These are phyloP conservation scores for Drosophila sp. DNA, from an alignment of 1,140 invertebrate genomes.

Conservation along the genomic window DNA sequence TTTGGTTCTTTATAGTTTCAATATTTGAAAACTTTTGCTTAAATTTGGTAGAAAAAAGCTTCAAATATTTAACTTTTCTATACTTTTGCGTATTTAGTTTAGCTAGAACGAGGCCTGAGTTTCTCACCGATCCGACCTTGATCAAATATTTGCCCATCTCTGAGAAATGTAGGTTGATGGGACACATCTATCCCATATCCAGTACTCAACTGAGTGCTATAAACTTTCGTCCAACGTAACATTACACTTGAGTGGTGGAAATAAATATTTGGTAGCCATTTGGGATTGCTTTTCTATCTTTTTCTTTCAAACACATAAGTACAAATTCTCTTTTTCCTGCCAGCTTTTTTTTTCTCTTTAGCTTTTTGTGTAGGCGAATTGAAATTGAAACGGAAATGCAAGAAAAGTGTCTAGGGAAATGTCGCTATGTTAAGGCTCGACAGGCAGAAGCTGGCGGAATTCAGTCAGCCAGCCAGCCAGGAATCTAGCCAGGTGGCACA, in stretches of 20 bases:
- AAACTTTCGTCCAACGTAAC: conserved; percentile 56
- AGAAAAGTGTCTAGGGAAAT: conserved; percentile 62
- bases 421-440: conserved; percentile 2
- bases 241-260: conserved; percentile 70
- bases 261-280: conserved; percentile 78
- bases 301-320: conserved; percentile 3
- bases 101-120: no score
- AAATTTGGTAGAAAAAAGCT: no score
- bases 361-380: conserved; percentile 41
- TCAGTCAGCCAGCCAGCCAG: neutral
- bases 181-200: conserved; percentile 33
- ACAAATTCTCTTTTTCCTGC: conserved; percentile 3
- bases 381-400: conserved; percentile 62
- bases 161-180: conserved; percentile 3
- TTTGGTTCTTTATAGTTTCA: no score
- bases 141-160: conserved; percentile 3
- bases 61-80: no score
- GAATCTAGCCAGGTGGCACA: conserved; percentile 19
- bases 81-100: no score
- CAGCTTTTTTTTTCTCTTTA: conserved; percentile 30
- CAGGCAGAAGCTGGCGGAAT: neutral
- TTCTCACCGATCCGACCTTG: neutral
- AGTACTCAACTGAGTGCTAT: conserved; percentile 58
- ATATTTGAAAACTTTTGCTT: no score
- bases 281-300: conserved; percentile 60